Conservation (phyloP, 2,888 invertebrate species). For the Nomada goodeniana region DNA sequence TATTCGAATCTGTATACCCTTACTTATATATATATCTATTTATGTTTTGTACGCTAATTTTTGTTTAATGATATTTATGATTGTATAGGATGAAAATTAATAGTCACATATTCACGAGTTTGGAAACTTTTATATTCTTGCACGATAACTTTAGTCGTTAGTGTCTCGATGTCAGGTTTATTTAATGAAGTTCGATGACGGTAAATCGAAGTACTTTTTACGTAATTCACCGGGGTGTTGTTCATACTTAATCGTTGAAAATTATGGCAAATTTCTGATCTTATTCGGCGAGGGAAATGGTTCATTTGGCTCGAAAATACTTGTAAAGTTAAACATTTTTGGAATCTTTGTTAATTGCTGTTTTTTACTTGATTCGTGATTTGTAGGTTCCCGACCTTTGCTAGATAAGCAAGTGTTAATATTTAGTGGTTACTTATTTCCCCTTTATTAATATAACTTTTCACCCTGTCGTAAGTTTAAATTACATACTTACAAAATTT, state of each 20-base stretch:
- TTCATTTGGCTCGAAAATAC: no score
- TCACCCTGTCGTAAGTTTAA: no score
- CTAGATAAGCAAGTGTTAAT: no score
- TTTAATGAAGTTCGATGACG: slow-evolving; percentile 19
- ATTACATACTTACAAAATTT: no score
- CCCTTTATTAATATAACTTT: no score
- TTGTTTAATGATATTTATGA: not conserved
- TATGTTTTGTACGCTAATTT: not conserved
- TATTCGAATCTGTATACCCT: not conserved
- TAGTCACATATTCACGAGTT: slow-evolving; percentile 3
- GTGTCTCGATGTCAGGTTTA: slow-evolving; percentile 14
- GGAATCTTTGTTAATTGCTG: no score
- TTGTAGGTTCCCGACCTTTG: no score
- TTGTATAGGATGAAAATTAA: not conserved
- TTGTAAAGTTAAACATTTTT: no score
- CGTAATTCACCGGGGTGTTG: not conserved
- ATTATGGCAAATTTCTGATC: not conserved
- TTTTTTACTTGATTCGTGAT: no score
- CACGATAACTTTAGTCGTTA: slow-evolving; percentile 14
- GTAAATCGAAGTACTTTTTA: slow-evolving; percentile 13
- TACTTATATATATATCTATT: not conserved
- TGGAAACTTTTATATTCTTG: slow-evolving; percentile 14
- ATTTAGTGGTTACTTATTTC: no score
- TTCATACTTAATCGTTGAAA: not conserved
- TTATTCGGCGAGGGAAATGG: not conserved